A percentile compares a stretch with the other conserved stretches of the same genome.
These are phyloP conservation scores for Vesta saturnalis DNA, from an alignment of 2,888 invertebrate genomes.

Conservation along the genomic window DNA sequence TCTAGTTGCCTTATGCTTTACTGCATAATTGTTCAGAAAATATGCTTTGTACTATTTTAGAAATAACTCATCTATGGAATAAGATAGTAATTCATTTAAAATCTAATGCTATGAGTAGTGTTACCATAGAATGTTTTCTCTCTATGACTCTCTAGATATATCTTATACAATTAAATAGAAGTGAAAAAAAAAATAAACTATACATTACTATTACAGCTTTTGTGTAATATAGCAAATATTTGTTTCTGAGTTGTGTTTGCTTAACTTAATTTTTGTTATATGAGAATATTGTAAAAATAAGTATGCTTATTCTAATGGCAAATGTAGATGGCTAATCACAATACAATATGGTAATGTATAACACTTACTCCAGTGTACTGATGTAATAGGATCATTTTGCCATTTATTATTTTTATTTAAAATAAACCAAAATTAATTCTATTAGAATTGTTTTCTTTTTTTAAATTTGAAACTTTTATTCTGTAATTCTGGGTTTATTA, in stretches of 20 bases:
- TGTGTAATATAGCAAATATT: not conserved
- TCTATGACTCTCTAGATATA: not conserved
- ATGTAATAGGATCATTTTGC: not conserved
- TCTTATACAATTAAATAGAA: not conserved
- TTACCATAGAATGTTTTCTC: not conserved
- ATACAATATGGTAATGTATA: not conserved
- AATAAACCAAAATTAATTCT: too few species aligned
- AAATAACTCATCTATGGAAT: too few species aligned
- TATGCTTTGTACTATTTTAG: too few species aligned
- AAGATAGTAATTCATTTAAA: not conserved
- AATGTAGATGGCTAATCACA: conserved; percentile 3
- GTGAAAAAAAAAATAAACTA: not conserved
- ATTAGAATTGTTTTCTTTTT: too few species aligned
- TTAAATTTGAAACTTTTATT: too few species aligned
- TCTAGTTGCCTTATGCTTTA: too few species aligned
- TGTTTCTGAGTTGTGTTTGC: not conserved
- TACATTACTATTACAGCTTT: not conserved
- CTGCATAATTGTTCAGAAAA: too few species aligned
- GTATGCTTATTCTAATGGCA: conserved; percentile 6
- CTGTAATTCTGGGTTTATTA: too few species aligned
- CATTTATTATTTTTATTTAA: too few species aligned
- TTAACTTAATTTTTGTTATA: conserved; percentile 7
- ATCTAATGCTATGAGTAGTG: not conserved
- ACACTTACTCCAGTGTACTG: not conserved
- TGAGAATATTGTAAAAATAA: not conserved